Base-by-base conservation (phyloP, 2,797 vertebrate species). In the Macroramphosus scolopax region DNA sequence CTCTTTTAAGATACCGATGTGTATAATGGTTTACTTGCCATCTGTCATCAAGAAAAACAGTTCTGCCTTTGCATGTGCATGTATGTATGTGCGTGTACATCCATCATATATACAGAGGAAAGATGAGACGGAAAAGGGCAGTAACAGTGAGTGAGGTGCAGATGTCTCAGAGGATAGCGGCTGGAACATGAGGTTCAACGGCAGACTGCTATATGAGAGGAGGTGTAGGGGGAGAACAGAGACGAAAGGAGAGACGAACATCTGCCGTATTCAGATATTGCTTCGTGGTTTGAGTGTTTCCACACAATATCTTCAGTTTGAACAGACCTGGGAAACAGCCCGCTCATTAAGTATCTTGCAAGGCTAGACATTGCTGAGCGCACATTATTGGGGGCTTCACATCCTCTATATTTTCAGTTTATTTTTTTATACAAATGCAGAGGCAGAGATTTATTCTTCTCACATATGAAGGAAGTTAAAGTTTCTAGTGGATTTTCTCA, bases 1-100 rank as follows among this genome's bases (percentile, higher is more conserved):
- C 17, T 61, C 54, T 75, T 73, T 82, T 77, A 53, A 77, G 71
- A 77, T 65, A 62, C 78, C 88, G 80, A 85, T 80, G 91, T 90
- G 88, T 92, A 91, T 90, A 89, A 95, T 95, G 95, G 94, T 95
- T 94, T 93, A 94, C 91, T 93, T 93, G 92, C 93, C 95, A 97
- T 97, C 93, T 97, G 95, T 93, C 92, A 90, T 92, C 90, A 92
- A 93, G 89, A 89, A 91, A 87, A 71, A 58, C n/a, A 78, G 32
- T 71, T 67, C 38, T 72, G 46, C 69, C 14, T 61, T 16, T 63
- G 63, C 44, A 39, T 63, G 54, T 59, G 59, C 51, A 40, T 51
- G 35, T 57, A 58, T 44, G 64, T 57, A 53, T 52, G 48, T 40
- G 46, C 51, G 70, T 51, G 64, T 48, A 55, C 44, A 51, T 41